Base-by-base conservation (phyloP, 1,140 invertebrate species). In the Sinonovacula constricta region DNA sequence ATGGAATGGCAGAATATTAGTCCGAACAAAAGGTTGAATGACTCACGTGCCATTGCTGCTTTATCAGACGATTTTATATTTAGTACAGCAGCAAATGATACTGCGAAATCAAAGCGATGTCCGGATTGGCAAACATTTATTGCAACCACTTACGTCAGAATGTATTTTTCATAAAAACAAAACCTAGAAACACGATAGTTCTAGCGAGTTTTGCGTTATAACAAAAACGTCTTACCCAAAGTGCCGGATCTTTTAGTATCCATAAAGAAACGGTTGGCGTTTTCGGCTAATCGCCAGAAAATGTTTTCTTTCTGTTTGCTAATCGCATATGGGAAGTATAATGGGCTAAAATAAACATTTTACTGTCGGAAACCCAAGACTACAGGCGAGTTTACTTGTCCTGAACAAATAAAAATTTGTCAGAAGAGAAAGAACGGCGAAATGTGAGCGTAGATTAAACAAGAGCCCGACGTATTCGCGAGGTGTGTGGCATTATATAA, bases 321-420 rank as follows among this genome's bases (percentile, higher is more conserved):
- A 51, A 68, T 68, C 66, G 24, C 66, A 68, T 68, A 68, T 56
- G 66, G 49, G 36, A 51, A 68, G 66, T 68, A 68, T 68, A 68
- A 68, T 68, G 26, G 66, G 33, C 66, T 56, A 53, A 68, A 68
- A 68, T 51, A 68, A 68, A 68, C 66, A 68, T 54, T 68, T 68
- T 68, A 68, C 66, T 68, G 66, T 68, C 66, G 49, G 66, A 68
- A 68, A 60, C 66, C 51, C 22, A 26, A 56, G 66, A 68, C 53
- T 22, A 14, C 66, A 22, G 49, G 53, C 66, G 45, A 68, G 66
- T 56, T 68, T 68, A 53, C 28, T 51, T 36, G 51, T 68, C 36
- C 66, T 56, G 66, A 54, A 68, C 66, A 68, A 68, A 68, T 68
- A 68, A 68, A 68, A 68, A 68, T 33, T 54, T 68, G 66, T 68